Conservation (phyloP, 2,113 vertebrate species). For the Coreoperca whiteheadi region DNA sequence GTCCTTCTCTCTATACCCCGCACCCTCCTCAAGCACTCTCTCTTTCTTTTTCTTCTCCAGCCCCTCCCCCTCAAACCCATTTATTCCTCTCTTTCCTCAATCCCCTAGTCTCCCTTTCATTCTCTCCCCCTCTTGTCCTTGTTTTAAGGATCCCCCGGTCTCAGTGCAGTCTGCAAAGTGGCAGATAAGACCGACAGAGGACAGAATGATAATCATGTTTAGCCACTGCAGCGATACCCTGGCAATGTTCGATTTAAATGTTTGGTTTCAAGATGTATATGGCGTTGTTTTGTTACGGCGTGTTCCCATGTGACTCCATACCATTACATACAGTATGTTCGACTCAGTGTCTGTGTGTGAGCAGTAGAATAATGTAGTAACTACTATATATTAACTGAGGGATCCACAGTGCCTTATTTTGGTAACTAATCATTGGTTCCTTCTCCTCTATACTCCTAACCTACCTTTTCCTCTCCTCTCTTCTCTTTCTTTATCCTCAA, state of each 20-base stretch:
- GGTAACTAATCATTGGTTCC: background rate
- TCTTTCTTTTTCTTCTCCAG: conserved; percentile 21
- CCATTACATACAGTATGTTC: background rate
- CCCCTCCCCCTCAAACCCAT: conserved; percentile 54
- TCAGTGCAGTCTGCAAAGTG: conserved; percentile 65
- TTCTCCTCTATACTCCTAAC: background rate
- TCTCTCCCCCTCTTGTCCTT: conserved; percentile 63
- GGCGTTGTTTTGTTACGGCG: conserved; percentile 29
- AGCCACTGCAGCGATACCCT: conserved; percentile 48
- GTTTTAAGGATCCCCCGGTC: conserved; percentile 66
- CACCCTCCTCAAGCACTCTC: conserved; percentile 49
- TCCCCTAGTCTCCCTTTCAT: conserved; percentile 47
- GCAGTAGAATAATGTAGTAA: background rate
- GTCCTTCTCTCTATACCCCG: conserved; percentile 25
- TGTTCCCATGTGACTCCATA: conserved; percentile 57
- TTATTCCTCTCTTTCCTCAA: conserved; percentile 62
- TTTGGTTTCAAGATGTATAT: conserved; percentile 32
- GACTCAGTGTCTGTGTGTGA: background rate
- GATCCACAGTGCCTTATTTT: background rate
- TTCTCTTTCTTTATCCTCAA: too few relatives aligned
- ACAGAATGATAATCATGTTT: conserved; percentile 71
- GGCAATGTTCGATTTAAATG: conserved; percentile 25
- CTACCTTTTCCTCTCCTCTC: background rate
- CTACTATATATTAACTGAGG: background rate
- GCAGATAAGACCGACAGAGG: conserved; percentile 73